A percentile compares a stretch with the other conserved stretches of the same genome.
Conservation (phyloP, 2,113 vertebrate species). For the Trogon surrucura region DNA sequence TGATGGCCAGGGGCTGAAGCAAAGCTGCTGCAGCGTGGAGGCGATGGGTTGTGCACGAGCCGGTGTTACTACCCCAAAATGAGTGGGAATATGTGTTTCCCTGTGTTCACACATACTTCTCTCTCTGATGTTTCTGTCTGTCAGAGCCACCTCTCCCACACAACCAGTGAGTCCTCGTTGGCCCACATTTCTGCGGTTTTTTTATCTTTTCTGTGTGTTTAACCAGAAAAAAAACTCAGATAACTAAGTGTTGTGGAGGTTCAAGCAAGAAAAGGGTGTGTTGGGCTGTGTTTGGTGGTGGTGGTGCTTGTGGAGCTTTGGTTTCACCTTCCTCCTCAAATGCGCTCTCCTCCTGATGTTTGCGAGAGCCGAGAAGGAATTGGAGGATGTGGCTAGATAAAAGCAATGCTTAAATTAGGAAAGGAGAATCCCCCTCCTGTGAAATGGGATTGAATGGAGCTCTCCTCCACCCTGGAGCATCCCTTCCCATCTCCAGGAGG, state of each 20-base stretch:
- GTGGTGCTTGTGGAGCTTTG: background rate
- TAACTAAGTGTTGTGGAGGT: background rate
- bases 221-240: background rate
- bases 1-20: background rate
- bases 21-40: background rate
- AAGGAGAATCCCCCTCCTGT: background rate
- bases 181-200: background rate
- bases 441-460: background rate
- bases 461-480: background rate
- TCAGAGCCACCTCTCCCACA: background rate
- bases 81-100: background rate
- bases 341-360: fast-evolving
- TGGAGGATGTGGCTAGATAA: background rate
- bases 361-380: background rate
- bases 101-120: fast-evolving
- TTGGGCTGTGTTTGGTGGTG: background rate
- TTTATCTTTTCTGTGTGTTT: background rate
- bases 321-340: background rate
- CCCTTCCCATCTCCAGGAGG: fast-evolving
- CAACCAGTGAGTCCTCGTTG: background rate
- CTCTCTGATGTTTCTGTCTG: background rate
- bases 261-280: background rate
- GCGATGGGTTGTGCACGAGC: background rate
- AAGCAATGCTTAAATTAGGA: background rate
- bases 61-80: background rate